Evolutionary conservation across 2,888 invertebrate genomes (phyloP).

Genomic region (Ashinkailepas kermadecensis): DNA sequence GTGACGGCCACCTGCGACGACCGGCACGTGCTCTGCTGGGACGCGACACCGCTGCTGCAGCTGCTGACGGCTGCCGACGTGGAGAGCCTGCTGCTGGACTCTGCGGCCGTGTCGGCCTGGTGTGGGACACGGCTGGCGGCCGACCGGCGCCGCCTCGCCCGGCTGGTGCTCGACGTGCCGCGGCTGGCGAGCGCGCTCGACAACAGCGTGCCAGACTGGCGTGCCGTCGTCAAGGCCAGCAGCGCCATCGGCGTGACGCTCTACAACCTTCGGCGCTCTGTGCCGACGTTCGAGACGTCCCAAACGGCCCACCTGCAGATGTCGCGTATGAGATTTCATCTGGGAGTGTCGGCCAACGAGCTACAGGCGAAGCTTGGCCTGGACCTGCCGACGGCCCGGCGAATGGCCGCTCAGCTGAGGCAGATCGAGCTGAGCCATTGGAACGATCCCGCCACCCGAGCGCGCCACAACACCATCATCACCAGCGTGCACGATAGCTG

Average conservation of each 20-base stretch:
- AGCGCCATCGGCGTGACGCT: not conserved
- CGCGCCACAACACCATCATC: not conserved
- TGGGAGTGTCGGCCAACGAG: not conserved
- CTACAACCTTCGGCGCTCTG: not conserved
- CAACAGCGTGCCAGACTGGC: not conserved
- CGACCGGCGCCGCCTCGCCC: not conserved
- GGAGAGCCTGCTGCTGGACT: not conserved
- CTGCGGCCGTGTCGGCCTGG: too few relatives aligned
- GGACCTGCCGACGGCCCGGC: not conserved
- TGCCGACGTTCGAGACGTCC: not conserved
- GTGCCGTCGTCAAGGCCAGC: not conserved
- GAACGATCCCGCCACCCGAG: not conserved
- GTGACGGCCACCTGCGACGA: not conserved
- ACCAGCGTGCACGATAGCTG: not conserved
- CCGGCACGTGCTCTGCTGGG: not conserved
- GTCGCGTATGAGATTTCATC: not conserved
- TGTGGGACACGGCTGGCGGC: too few relatives aligned
- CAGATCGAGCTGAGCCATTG: not conserved
- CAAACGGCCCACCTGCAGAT: not conserved
- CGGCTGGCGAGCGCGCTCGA: not conserved
- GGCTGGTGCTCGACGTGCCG: not conserved
- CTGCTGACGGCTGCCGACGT: not conserved
- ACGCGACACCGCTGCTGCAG: not conserved
- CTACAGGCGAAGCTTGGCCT: too few relatives aligned
- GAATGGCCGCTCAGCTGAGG: not conserved